phyloP scores from a whole-genome alignment of 2,113 vertebrate genomes.

The Mus pahari region DNA sequence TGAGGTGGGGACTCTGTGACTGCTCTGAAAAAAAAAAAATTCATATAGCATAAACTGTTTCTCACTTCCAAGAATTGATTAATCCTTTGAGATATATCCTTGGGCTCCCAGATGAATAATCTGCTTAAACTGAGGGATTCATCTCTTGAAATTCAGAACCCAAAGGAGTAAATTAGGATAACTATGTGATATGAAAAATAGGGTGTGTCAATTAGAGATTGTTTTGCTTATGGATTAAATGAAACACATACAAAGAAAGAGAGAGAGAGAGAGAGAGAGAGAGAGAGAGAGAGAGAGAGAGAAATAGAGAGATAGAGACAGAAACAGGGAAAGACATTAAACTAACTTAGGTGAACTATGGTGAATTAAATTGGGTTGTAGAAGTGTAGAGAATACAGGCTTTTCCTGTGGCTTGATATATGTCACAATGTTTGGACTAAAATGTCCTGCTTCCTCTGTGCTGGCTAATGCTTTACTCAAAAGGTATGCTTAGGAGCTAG shows the following conservation, averaged over 20 bases:
- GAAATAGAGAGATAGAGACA: too few species aligned
- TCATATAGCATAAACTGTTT: not conserved
- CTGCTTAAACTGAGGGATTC: not conserved
- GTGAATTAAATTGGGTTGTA: not conserved
- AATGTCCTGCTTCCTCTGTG: not conserved
- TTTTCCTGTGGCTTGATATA: not conserved
- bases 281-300: not conserved
- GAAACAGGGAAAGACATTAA: not conserved
- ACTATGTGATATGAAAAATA: not conserved
- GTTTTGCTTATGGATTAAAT: not conserved
- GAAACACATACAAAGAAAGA: not conserved
- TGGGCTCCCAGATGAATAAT: not conserved
- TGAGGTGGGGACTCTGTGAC: not conserved
- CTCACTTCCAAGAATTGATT: not conserved
- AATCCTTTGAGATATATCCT: not conserved
- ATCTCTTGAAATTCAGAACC: not conserved
- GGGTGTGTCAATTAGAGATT: not conserved
- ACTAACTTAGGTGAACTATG: not conserved
- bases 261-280: not conserved
- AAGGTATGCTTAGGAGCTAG: not conserved
- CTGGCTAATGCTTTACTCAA: not conserved
- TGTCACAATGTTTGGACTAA: not conserved
- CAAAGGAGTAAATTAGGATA: not conserved
- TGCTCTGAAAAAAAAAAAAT: not conserved
- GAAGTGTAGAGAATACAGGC: not conserved